phyloP scores from a whole-genome alignment of 1,140 invertebrate genomes.

The Babylonia areolata region DNA sequence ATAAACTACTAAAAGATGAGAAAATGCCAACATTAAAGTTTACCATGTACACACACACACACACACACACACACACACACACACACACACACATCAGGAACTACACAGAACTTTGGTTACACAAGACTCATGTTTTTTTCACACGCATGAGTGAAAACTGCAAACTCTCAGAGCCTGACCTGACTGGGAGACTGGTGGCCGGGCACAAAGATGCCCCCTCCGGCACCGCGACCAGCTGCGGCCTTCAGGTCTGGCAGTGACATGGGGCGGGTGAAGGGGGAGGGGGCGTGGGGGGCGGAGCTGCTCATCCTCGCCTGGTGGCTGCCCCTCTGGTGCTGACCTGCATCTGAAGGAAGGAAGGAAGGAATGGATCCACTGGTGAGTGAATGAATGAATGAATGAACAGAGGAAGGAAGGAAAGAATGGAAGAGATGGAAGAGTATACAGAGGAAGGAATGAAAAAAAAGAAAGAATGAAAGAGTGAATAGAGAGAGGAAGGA shows the following conservation, averaged over 20 bases:
- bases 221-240: background rate
- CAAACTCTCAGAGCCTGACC: conserved; percentile 11
- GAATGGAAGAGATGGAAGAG: too few species aligned
- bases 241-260: conserved; percentile 20
- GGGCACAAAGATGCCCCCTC: conserved; percentile 7
- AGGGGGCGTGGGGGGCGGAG: conserved; percentile 18
- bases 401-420: too few species aligned
- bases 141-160: too few species aligned
- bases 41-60: background rate
- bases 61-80: background rate
- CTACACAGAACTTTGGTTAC: background rate
- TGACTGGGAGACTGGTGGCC: conserved; percentile 18
- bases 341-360: background rate
- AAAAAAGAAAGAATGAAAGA: too few species aligned
- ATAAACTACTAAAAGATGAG: too few species aligned
- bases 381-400: too few species aligned
- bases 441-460: too few species aligned
- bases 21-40: too few species aligned
- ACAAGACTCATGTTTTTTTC: too few species aligned
- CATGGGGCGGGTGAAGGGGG: background rate
- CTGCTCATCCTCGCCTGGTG: background rate
- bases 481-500: too few species aligned
- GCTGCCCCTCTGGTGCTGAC: background rate
- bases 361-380: too few species aligned
- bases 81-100: background rate